Evolutionary conservation across 2,888 invertebrate genomes (phyloP).

Genomic region (Micoletzkya japonica): DNA sequence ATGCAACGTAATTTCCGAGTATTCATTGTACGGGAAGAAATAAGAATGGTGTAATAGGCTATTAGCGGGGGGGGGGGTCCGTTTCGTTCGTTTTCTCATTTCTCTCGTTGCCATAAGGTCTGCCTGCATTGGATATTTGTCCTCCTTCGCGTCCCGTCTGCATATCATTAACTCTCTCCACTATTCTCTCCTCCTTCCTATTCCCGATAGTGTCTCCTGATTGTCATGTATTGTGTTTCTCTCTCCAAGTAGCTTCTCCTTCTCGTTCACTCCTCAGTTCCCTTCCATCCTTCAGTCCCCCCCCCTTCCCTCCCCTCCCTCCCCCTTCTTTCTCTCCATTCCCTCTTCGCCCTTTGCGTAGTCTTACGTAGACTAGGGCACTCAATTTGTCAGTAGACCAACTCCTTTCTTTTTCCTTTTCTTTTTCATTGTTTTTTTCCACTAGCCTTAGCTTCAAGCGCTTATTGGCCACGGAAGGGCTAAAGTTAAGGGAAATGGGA

Average conservation of each 20-base stretch:
- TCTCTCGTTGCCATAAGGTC: neutral
- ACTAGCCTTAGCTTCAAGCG: no score
- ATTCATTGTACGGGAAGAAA: no score
- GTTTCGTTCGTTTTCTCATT: neutral
- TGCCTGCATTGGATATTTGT: neutral
- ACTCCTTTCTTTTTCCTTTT: neutral
- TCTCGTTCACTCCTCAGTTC: neutral
- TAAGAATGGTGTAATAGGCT: neutral
- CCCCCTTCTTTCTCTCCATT: neutral
- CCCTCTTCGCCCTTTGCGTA: neutral
- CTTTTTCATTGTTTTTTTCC: no score
- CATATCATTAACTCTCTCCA: neutral
- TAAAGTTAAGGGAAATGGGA: no score
- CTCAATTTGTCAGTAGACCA: no score
- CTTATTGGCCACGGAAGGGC: no score
- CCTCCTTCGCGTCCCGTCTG: neutral
- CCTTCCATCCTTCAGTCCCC: neutral
- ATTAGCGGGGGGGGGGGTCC: neutral
- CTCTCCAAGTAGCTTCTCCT: neutral
- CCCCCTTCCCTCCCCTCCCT: conserved; percentile 1
- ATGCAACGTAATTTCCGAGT: no score
- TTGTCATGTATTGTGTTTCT: neutral
- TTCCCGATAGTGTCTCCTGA: neutral
- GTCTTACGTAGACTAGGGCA: no score
- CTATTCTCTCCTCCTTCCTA: neutral